phyloP scores from a whole-genome alignment of 2,797 vertebrate genomes.

The Enteromius anoplus region DNA sequence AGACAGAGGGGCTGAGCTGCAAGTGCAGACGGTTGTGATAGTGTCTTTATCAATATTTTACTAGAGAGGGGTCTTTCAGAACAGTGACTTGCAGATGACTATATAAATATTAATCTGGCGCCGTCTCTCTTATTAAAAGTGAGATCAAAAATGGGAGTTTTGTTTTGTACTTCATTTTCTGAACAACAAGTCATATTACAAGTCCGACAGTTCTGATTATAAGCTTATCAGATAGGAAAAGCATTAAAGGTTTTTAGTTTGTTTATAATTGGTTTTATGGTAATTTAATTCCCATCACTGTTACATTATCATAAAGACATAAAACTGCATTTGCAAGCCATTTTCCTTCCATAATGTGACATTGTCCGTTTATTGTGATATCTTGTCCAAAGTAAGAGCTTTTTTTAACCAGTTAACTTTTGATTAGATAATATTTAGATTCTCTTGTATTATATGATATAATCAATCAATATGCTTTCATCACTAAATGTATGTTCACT shows the following conservation, averaged over 20 bases:
- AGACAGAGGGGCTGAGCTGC: background rate
- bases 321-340: background rate
- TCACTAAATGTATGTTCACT: background rate
- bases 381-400: background rate
- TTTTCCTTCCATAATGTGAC: background rate
- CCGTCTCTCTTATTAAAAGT: background rate
- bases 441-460: background rate
- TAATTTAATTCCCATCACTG: background rate
- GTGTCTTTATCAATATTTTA: constrained; percentile 10
- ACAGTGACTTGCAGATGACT: background rate
- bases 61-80: background rate
- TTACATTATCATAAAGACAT: background rate
- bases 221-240: background rate
- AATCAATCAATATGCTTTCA: background rate
- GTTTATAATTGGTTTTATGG: background rate
- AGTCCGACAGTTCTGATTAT: background rate
- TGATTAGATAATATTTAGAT: no score
- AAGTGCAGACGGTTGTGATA: background rate
- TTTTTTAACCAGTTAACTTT: background rate
- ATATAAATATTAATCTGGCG: background rate
- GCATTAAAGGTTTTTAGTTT: background rate
- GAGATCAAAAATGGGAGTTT: background rate
- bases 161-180: background rate
- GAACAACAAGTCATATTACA: background rate
- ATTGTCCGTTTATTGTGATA: background rate